Conservation (phyloP, 1,140 invertebrate genomes). For the Calliphora vicina region DNA sequence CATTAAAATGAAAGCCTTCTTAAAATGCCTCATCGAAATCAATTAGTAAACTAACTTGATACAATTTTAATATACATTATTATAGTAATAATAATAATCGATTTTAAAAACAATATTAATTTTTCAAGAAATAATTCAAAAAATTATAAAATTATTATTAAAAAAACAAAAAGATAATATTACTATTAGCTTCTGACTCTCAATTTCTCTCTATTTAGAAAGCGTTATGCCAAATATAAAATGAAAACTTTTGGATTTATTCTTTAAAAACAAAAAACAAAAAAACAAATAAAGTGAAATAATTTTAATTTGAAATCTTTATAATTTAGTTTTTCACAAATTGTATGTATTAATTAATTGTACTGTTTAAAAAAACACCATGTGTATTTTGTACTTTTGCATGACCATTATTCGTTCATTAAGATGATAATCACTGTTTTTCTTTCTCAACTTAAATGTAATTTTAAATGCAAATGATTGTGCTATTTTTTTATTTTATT, state of each 20-base stretch:
- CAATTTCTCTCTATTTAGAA: background rate
- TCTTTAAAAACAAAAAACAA: background rate
- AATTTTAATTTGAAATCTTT: background rate
- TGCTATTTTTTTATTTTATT: background rate
- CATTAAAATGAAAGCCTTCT: conserved; percentile 27
- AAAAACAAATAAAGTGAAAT: background rate
- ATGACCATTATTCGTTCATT: background rate
- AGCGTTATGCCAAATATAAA: conserved; percentile 6
- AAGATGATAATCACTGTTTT: background rate
- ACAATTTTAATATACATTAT: background rate
- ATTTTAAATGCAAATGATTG: background rate
- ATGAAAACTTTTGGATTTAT: background rate
- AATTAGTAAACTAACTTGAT: conserved; percentile 31
- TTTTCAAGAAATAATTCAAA: background rate
- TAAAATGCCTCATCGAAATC: conserved; percentile 33
- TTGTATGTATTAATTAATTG: background rate
- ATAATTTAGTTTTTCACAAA: background rate
- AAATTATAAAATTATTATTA: background rate
- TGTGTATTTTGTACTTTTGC: background rate
- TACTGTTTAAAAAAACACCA: background rate
- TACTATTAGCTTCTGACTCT: background rate
- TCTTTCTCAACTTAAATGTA: background rate
- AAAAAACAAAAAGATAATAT: no score
- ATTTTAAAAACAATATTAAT: conserved; percentile 17
- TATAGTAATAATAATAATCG: background rate